Conservation (phyloP, 2,797 vertebrate species). For the Emydoidea blandingii region DNA sequence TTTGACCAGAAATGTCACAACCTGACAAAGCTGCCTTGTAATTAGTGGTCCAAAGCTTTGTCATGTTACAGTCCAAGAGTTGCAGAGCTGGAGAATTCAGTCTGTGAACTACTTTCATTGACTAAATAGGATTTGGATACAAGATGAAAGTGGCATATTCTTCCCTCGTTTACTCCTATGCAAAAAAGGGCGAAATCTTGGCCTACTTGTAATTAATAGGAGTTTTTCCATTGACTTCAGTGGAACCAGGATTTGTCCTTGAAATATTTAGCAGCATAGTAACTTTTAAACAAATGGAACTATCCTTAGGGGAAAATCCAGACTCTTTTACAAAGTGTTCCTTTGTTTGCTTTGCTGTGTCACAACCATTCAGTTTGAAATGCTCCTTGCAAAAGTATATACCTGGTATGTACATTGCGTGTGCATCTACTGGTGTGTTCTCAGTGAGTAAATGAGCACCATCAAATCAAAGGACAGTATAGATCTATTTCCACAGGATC, state of each 20-base stretch:
- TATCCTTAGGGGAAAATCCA: neutral
- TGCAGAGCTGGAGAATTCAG: neutral
- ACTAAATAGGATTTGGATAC: neutral
- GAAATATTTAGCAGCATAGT: neutral
- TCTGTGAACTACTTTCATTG: neutral
- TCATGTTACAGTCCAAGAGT: neutral
- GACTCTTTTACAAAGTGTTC: neutral
- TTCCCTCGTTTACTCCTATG: neutral
- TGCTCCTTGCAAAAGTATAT: neutral
- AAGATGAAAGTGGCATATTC: neutral
- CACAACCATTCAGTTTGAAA: neutral
- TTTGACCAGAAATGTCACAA: neutral
- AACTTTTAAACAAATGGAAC: constrained; percentile 13
- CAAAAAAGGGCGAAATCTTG: neutral
- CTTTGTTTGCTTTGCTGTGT: neutral
- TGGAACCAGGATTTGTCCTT: neutral
- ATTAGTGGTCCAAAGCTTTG: neutral
- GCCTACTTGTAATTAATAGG: neutral
- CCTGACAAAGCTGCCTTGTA: constrained; percentile 13
- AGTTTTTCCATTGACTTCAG: neutral
- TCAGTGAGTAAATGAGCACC: neutral
- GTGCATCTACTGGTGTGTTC: neutral
- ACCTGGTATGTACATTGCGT: neutral
- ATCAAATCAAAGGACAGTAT: neutral
- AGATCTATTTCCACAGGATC: neutral